Percentiles rank a stretch among this genome's conserved stretches.
Evolutionary conservation across 2,888 invertebrate genomes (phyloP).

Genomic region (Lucinisca nassula): DNA sequence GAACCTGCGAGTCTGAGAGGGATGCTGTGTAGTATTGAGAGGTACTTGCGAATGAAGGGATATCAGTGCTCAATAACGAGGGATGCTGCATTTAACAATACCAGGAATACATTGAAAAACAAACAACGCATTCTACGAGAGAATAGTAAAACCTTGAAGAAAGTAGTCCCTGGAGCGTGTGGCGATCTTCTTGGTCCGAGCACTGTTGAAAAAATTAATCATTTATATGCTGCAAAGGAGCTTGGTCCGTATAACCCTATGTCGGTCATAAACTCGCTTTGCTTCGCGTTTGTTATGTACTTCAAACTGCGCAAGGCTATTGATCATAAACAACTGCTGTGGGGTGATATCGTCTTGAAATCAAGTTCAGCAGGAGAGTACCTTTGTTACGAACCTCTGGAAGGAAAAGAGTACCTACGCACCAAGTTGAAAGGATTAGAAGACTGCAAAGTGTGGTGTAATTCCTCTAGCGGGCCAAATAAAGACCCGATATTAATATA

Average conservation of each 20-base stretch:
- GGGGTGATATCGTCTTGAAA: conserved; percentile 82
- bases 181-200: conserved; percentile 61
- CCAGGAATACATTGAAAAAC: conserved; percentile 79
- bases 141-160: conserved; percentile 77
- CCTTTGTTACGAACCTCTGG: conserved; percentile 73
- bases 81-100: conserved; percentile 78
- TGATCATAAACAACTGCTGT: conserved; percentile 82
- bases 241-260: conserved; percentile 83
- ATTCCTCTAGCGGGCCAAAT: conserved; percentile 70
- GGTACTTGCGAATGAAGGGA: conserved; percentile 77
- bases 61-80: conserved; percentile 80
- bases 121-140: conserved; percentile 79
- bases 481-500: conserved; percentile 81
- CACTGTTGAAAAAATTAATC: conserved; percentile 77
- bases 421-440: conserved; percentile 45
- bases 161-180: conserved; percentile 30
- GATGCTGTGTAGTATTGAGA: conserved; percentile 83
- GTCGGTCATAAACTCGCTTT: conserved; percentile 81
- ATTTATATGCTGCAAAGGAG: conserved; percentile 80
- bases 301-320: conserved; percentile 81
- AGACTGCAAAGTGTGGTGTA: conserved; percentile 43
- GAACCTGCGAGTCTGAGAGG: conserved; percentile 83
- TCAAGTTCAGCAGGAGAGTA: conserved; percentile 76
- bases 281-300: conserved; percentile 81
- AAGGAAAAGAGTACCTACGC: conserved; percentile 53